Base-by-base conservation (phyloP, 1,140 invertebrate genomes). In the Psilanteris sp. region DNA sequence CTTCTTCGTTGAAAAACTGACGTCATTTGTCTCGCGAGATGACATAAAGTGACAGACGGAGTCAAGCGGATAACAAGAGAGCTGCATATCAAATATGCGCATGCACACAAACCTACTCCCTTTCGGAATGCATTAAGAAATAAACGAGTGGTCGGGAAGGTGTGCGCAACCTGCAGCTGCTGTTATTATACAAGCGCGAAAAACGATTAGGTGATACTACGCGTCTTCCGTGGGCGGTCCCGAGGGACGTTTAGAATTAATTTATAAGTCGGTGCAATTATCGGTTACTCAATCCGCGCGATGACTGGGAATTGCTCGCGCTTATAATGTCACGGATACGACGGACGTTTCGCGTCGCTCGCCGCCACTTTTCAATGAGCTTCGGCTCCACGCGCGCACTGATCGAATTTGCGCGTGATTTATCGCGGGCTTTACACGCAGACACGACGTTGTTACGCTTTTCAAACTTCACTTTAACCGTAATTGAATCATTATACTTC, bases 211-310 rank as follows among this genome's bases (percentile, higher is more conserved):
- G 62, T 67, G 78, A 80, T 77, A 75, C 66, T 48, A 50, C 59
- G 71, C 66, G 59, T 59, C 67, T 71, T 66, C 52, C 54, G 78
- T 83, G 48, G 82, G 81, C 78, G 81, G 78, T 52, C 73, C 57
- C 54, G 55, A 66, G 72, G 77, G 77, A 77, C 73, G 72, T 72
- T 55, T 39, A 4, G 74, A 75, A 81, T 83, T 77, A 82, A 81
- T 82, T 83, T 80, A 82, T 78, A 77, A 79, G 76, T 71, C 79
- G 48, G 68, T 57, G 81, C 76, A 81, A 83, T 84, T 84, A 83
- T 82, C 74, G 48, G 62, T 81, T 79, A 55, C 72, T 74, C 71
- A 78, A 81, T 74, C 10, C 41, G 36, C 32, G 46, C 46, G 41
- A 62, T 46, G 72, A 78, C 54, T 61, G 20, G 22, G 52, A 43